These are phyloP conservation scores for Saguinus imperator DNA, from an alignment of 2,113 vertebrate genomes.

Conservation along the genomic window DNA sequence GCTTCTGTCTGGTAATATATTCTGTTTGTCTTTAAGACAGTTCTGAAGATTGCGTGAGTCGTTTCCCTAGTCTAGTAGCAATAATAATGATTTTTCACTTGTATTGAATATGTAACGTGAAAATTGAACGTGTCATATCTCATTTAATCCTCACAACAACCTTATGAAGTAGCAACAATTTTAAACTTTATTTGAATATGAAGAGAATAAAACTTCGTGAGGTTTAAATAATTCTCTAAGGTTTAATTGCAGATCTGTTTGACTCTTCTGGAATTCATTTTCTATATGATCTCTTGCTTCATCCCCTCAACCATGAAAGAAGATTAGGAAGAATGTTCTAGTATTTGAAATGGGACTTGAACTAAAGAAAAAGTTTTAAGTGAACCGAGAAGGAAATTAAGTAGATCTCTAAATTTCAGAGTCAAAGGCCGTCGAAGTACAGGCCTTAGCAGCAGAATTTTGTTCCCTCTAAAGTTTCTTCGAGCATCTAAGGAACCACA, in stretches of 20 bases:
- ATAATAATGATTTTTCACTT: neutral
- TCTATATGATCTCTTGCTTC: neutral
- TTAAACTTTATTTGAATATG: conserved; percentile 8
- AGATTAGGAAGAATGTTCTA: neutral
- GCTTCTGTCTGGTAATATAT: neutral
- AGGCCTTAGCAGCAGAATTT: neutral
- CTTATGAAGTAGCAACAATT: neutral
- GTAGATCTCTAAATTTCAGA: neutral
- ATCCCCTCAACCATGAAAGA: neutral
- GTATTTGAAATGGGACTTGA: neutral
- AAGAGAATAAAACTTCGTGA: neutral
- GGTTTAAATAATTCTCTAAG: neutral
- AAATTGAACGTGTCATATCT: neutral
- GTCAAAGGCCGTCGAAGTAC: neutral
- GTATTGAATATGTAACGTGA: neutral
- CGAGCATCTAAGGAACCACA: neutral
- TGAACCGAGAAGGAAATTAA: neutral
- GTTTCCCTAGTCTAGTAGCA: neutral
- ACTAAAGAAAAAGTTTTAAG: neutral
- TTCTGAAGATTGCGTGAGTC: neutral
- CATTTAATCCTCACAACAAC: conserved; percentile 5
- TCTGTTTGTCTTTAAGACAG: neutral
- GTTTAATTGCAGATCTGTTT: neutral
- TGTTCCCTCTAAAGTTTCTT: neutral
- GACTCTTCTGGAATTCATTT: neutral